Base-by-base conservation (phyloP, 2,888 invertebrate species). In the Drosophila borealis region DNA sequence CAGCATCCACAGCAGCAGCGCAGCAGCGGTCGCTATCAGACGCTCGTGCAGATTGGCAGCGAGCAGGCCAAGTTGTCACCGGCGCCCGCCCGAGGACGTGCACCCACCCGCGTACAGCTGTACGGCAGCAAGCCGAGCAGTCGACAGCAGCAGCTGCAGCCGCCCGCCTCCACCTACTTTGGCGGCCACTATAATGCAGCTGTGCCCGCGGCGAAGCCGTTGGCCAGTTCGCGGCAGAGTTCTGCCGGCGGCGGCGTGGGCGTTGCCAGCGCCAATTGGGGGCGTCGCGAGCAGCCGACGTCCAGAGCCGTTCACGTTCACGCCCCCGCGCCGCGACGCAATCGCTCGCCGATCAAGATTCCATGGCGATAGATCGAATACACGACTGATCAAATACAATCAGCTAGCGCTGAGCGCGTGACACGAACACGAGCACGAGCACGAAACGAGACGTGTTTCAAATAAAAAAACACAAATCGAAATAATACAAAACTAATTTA, bases 301-400 rank as follows among this genome's bases (percentile, higher is more conserved):
- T 73, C 80, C 33, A 59, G 80, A 51, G 61, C 83, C 80, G 29
- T 29, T 29, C 29, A 29, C 29, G 8, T 29, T 2, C 29, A 29
- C 29, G 65, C 80, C 46, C 75, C 81, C 36, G 64, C 73, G 54
- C 87, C 86, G 70, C 89, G 92, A 53, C 92, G 91, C 76, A 90
- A 91, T 68, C 91, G 91, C 70, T 92, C 91, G 49, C 92, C 92
- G 71, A 91, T 90, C 78, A 92, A 92, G 80, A 85, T 90, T 67
- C 91, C 91, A 45, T 91, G 91, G 91, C 87, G 92, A 68, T 91
- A 91, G 89, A 68, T 70, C 78, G 49, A 54, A 19, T 29, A 44
- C 3, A 54, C 68, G 48, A 56, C 42, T 36, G 59, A 68, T 34
- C 55, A 39, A 45, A 13, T 46, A 60, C 57, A 56, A 67, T 39